A percentile compares a stretch with the other conserved stretches of the same genome.
Conservation (phyloP, 2,888 invertebrate species). For the Mesorhabditis sp. region DNA sequence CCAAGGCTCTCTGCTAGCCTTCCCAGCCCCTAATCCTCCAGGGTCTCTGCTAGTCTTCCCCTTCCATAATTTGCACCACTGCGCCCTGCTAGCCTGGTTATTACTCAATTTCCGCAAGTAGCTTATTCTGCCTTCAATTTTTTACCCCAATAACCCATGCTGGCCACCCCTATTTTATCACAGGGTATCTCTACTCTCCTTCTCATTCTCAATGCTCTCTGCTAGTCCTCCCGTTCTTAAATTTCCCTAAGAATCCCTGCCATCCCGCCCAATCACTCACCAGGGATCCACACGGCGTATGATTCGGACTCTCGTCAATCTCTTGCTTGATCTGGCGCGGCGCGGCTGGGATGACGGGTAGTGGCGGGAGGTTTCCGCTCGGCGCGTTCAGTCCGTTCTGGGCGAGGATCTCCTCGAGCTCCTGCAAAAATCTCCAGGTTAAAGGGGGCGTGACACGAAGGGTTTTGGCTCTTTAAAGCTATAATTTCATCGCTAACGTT, state of each 20-base stretch:
- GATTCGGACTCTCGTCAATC: slow-evolving; percentile 50
- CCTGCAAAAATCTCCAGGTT: slow-evolving; percentile 17
- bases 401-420: slow-evolving; percentile 50
- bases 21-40: no score
- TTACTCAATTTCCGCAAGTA: no score
- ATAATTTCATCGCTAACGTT: not conserved
- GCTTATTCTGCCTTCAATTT: no score
- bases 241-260: not conserved
- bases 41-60: no score
- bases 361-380: slow-evolving; percentile 34
- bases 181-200: no score
- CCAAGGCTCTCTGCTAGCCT: no score
- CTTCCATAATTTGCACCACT: no score
- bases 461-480: not conserved
- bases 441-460: not conserved
- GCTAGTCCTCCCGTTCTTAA: no score
- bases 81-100: no score
- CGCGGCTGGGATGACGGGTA: slow-evolving; percentile 24
- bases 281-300: slow-evolving; percentile 51
- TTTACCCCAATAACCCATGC: no score
- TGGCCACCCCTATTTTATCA: no score
- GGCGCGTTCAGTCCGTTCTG: slow-evolving; percentile 52
- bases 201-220: no score
- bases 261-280: slow-evolving; percentile 16
- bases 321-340: slow-evolving; percentile 53